These are phyloP conservation scores for Pyrgus malvae DNA, from an alignment of 2,888 invertebrate genomes.

Conservation along the genomic window DNA sequence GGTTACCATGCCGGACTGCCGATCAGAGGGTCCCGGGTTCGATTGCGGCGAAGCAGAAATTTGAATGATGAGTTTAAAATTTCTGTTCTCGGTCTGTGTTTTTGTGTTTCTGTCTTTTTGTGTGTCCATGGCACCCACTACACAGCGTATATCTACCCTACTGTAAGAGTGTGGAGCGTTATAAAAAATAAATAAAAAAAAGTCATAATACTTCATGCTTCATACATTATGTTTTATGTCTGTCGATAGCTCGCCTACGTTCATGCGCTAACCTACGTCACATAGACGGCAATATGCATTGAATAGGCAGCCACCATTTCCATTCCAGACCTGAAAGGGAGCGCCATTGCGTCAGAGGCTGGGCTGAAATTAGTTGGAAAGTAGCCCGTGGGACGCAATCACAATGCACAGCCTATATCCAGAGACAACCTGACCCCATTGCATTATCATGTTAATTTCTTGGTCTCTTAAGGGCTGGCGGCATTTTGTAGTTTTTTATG, in stretches of 20 bases:
- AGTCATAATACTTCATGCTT: not conserved
- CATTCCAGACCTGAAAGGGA: slow-evolving; percentile 20
- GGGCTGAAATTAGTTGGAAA: slow-evolving; percentile 24
- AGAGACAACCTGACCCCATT: slow-evolving; percentile 23
- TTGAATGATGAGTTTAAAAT: too few species aligned
- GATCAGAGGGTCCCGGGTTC: too few species aligned
- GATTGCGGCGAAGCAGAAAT: too few species aligned
- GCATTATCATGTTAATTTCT: slow-evolving; percentile 25
- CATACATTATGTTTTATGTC: not conserved
- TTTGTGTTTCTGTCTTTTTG: too few species aligned
- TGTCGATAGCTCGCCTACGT: slow-evolving; percentile 8
- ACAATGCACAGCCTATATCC: slow-evolving; percentile 22
- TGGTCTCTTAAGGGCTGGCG: slow-evolving; percentile 15
- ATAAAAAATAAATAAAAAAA: too few species aligned
- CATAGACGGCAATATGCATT: slow-evolving; percentile 29
- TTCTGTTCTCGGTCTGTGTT: too few species aligned
- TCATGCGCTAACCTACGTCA: slow-evolving; percentile 27
- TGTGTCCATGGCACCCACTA: too few species aligned
- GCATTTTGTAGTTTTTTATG: slow-evolving; percentile 19
- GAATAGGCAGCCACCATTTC: slow-evolving; percentile 22
- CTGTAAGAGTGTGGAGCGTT: too few species aligned
- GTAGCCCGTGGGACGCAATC: slow-evolving; percentile 25
- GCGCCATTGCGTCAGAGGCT: slow-evolving; percentile 24
- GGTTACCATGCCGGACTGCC: too few species aligned
- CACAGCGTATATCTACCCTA: too few species aligned